These are phyloP conservation scores for Stictonetta naevosa DNA, from an alignment of 2,113 vertebrate genomes.

Conservation along the genomic window DNA sequence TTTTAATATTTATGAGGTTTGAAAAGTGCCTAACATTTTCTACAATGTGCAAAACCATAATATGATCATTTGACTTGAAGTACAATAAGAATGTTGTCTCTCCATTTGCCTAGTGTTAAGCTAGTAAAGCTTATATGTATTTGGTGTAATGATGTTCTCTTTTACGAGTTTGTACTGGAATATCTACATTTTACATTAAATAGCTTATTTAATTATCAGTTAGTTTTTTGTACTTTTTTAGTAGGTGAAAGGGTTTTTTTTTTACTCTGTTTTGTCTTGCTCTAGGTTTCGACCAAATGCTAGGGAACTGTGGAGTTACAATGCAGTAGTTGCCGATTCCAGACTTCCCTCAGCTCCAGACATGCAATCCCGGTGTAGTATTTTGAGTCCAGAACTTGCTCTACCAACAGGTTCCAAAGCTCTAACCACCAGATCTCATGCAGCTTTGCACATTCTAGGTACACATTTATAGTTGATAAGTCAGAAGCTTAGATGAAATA, in stretches of 20 bases:
- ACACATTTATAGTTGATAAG: constrained; percentile 19
- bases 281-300: constrained; percentile 88
- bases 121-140: neutral
- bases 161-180: neutral
- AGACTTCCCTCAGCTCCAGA: constrained; percentile 90
- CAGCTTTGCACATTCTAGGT: constrained; percentile 97
- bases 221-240: neutral
- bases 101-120: neutral
- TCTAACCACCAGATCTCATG: constrained; percentile 94
- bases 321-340: constrained; percentile 95
- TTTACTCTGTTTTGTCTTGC: neutral
- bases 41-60: neutral
- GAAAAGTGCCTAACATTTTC: neutral
- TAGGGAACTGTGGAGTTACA: constrained; percentile 96
- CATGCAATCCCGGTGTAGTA: constrained; percentile 91
- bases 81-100: neutral
- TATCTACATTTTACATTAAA: neutral
- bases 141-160: neutral
- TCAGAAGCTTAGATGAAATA: neutral
- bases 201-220: neutral
- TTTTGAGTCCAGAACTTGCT: constrained; percentile 95
- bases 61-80: neutral
- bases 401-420: constrained; percentile 92
- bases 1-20: neutral
- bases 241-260: neutral